Evolutionary conservation across 1,140 invertebrate species (phyloP), one percentile per base, ranked within the genome.

Genomic region (Drosophila micromelanica): DNA sequence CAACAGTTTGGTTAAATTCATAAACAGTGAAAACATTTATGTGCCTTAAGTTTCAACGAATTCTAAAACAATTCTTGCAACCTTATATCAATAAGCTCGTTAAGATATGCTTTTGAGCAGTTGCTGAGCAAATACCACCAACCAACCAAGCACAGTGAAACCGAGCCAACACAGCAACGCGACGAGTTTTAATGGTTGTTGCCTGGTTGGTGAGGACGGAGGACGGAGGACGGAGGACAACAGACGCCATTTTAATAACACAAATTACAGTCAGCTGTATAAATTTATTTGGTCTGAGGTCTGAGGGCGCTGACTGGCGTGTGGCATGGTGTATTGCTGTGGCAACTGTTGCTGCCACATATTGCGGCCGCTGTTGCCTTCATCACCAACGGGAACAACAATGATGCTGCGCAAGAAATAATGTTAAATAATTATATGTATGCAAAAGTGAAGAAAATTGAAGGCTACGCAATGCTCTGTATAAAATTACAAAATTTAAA

Each of bases 231-330:
- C 46, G 35, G 17, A 63, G 54, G 32, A 74, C 80, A 85, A 86
- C 81, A 80, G 81, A 85, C 81, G 81, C 81, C 81, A 86, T 85
- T 85, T 85, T 86, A 86, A 85, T 86, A 85, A 86, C 81, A 70
- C 73, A 86, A 86, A 86, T 87, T 89, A 89, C 75, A 82, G 71
- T 64, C 71, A 78, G 67, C 78, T 82, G 82, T 81, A 82, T 78
- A 78, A 75, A 87, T 85, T 87, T 78, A 75, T 76, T 84, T 75
- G 35, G 64, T 27, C 17, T 43, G 32, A 40, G 35, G 64, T 27
- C 27, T 43, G 32, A 40, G 32, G 35, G n/a, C 27, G 15, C 5
- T 11, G 15, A 23, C 12, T 40, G 55, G 40, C 40, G 75, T n/a
- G 69, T 42, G 38, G 37, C 43, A 37, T 55, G 42, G 38, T 48